Evolutionary conservation across 2,797 vertebrate genomes (phyloP), one percentile per base, ranked within the genome.

Genomic region (Takifugu ocellatus): DNA sequence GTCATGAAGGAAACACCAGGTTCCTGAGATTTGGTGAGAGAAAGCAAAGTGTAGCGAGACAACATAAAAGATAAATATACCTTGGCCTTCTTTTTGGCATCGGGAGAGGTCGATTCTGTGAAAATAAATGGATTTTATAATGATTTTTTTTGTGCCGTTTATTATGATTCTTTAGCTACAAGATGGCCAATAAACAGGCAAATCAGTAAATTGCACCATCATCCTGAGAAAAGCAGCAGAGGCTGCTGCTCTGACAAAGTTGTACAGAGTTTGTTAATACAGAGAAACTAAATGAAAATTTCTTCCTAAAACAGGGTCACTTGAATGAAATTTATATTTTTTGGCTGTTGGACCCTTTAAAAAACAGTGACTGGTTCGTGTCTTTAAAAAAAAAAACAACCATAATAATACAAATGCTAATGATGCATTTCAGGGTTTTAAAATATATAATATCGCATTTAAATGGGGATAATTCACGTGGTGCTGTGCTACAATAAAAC

Each of bases 31-130:
- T 24, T 48, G 51, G 69, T 50, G 29, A 75, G 68, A 12, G 53
- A 70, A 59, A 56, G 56, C 26, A 44, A 57, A 64, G 46, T 54
- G 50, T 29, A 70, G 59, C 5, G 10, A 78, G 51, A 61, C 6
- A 78, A 78, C 79, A 80, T 9, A 61, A 74, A 78, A 70, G 59
- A 68, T 29, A 66, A 63, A 70, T 77, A 88, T 86, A 92, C 93
- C 88, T 94, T 89, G 87, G 87, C 82, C 87, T 74, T 87, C 87
- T 90, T 88, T 84, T 88, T 91, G 87, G 79, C 89, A 70, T 89
- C 86, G 85, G 90, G 73, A 61, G 84, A 83, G 61, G 86, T 78
- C 43, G 87, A 89, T 88, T 93, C 93, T 93, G 90, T 56, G 93
- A 94, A 88, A 90, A 93, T 78, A 79, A 79, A 87, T 70, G 77